Conservation (phyloP, 2,113 vertebrate genomes). For the Murina feae region DNA sequence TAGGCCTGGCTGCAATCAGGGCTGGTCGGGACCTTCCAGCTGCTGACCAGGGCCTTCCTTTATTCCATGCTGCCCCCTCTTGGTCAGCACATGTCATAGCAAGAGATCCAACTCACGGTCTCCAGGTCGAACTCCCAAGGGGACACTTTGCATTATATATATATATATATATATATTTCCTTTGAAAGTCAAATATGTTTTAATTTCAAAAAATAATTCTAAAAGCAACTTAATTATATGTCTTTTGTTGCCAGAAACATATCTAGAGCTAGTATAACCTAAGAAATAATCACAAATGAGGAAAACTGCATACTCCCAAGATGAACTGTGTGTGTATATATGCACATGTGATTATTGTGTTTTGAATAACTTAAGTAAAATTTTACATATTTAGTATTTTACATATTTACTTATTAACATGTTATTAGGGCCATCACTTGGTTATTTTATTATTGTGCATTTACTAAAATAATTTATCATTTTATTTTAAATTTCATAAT, state of each 20-base stretch:
- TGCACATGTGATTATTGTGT: neutral
- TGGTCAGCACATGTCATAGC: too few species aligned
- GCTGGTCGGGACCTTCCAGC: too few species aligned
- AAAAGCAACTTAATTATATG: neutral
- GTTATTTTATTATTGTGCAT: neutral
- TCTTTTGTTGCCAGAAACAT: neutral
- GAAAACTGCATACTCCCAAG: neutral
- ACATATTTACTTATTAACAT: neutral
- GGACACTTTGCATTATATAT: too few species aligned
- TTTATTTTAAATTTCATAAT: neutral
- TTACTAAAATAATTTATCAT: neutral
- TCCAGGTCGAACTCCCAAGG: fast-evolving
- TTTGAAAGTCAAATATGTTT: neutral
- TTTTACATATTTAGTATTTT: neutral
- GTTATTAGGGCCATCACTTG: neutral
- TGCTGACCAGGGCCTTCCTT: too few species aligned
- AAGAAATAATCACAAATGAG: neutral
- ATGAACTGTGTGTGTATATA: neutral
- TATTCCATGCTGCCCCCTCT: too few species aligned
- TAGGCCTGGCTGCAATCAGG: too few species aligned
- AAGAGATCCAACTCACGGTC: too few species aligned
- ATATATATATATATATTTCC: neutral
- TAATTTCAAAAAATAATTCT: neutral
- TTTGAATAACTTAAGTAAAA: neutral
- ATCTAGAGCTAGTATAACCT: neutral